These are phyloP conservation scores for Calameuta filiformis DNA, from an alignment of 2,888 invertebrate genomes.

Conservation along the genomic window DNA sequence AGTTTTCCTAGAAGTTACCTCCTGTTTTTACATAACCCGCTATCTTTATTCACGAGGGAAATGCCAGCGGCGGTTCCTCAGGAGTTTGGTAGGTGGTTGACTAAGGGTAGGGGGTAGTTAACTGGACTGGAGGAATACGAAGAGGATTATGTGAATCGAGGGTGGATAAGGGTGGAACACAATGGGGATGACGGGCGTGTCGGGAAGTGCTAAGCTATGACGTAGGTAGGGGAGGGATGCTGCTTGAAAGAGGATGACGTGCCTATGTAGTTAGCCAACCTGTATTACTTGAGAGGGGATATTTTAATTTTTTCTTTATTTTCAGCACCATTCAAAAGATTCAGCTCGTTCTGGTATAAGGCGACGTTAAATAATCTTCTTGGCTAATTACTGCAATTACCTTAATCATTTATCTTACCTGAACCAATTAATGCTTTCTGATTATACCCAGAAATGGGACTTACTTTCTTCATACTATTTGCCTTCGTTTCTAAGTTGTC, in stretches of 20 bases:
- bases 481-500: too few species aligned
- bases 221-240: too few species aligned
- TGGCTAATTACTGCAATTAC: too few species aligned
- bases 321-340: too few species aligned
- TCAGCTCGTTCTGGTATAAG: too few species aligned
- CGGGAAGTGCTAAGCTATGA: constrained; percentile 24
- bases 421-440: not conserved
- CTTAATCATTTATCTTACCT: not conserved
- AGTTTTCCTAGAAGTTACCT: constrained; percentile 1
- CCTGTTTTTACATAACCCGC: constrained; percentile 16
- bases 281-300: too few species aligned
- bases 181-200: constrained; percentile 1
- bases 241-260: too few species aligned
- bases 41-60: constrained; percentile 36
- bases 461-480: not conserved
- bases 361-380: too few species aligned
- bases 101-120: constrained; percentile 1
- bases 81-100: constrained; percentile 12
- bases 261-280: too few species aligned
- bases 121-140: constrained; percentile 1
- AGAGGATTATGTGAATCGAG: constrained; percentile 21
- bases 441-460: not conserved
- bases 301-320: too few species aligned
- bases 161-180: constrained; percentile 4
- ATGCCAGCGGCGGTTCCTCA: constrained; percentile 17